A percentile compares a stretch with the other conserved stretches of the same genome.
Conservation (phyloP, 2,797 vertebrate species). For the Malurus splendens region DNA sequence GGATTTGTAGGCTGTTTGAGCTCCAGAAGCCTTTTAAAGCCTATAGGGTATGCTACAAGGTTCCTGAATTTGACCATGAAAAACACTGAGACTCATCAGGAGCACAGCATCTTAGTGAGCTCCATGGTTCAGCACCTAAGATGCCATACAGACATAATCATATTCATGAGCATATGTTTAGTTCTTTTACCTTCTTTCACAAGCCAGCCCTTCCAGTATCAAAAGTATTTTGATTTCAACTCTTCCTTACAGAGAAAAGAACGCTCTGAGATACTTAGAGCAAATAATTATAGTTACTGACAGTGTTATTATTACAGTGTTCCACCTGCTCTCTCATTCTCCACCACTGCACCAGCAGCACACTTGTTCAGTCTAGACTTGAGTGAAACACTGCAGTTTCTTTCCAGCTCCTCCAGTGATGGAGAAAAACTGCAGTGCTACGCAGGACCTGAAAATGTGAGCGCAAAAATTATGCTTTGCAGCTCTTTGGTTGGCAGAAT, state of each 20-base stretch:
- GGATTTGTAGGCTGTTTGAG: background rate
- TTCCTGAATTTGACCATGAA: background rate
- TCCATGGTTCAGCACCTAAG: background rate
- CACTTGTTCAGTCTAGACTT: background rate
- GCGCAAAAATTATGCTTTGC: background rate
- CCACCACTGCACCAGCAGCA: background rate
- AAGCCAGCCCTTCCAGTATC: background rate
- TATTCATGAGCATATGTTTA: background rate
- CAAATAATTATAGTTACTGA: background rate
- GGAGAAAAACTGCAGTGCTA: constrained; percentile 13
- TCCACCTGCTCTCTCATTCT: background rate
- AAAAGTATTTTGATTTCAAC: background rate
- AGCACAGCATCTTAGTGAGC: background rate
- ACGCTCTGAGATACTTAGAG: background rate
- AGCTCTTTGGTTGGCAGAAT: constrained; percentile 2
- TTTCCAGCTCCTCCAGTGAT: background rate
- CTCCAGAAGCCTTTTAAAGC: background rate
- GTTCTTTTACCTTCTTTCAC: background rate
- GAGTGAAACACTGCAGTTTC: background rate
- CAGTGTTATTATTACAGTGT: background rate
- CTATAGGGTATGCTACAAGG: background rate
- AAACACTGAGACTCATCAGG: background rate
- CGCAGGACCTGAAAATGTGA: background rate
- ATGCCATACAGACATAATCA: background rate
- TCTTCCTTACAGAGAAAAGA: background rate